These are phyloP conservation scores for Nymphalis io DNA, from an alignment of 1,140 invertebrate species.

Conservation along the genomic window DNA sequence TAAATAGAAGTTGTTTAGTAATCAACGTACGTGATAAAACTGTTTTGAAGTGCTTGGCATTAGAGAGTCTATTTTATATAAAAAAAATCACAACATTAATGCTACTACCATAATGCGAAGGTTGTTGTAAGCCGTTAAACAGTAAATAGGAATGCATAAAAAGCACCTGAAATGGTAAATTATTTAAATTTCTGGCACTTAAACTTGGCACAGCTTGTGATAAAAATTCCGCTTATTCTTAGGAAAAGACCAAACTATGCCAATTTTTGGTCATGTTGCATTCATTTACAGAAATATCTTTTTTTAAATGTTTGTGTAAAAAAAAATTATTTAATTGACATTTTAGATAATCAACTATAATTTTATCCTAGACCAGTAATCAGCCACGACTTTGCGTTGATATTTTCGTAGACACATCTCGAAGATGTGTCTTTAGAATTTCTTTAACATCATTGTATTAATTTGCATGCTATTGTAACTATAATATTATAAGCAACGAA, in stretches of 20 bases:
- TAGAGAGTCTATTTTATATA: background rate
- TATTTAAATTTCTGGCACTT: slow-evolving; percentile 10
- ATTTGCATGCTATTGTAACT: too few relatives aligned
- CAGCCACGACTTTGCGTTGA: too few relatives aligned
- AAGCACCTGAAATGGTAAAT: background rate
- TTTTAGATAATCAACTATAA: too few relatives aligned
- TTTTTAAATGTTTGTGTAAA: too few relatives aligned
- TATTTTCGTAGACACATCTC: too few relatives aligned
- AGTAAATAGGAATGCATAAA: slow-evolving; percentile 4
- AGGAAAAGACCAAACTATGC: background rate
- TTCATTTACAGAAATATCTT: background rate
- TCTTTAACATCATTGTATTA: too few relatives aligned
- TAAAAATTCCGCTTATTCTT: background rate
- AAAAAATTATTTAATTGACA: too few relatives aligned
- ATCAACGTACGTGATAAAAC: too few relatives aligned
- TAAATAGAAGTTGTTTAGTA: too few relatives aligned
- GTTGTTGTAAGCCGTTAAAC: background rate
- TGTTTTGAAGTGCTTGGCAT: background rate
- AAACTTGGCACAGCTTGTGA: background rate
- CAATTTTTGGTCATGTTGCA: background rate
- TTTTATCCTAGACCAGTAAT: too few relatives aligned
- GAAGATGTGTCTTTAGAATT: too few relatives aligned
- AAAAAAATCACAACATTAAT: background rate
- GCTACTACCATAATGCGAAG: background rate
- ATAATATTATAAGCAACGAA: too few relatives aligned